Percentiles rank a stretch among this genome's conserved stretches.
These are phyloP conservation scores for Mesoligia furuncula DNA, from an alignment of 2,888 invertebrate species.

Conservation along the genomic window DNA sequence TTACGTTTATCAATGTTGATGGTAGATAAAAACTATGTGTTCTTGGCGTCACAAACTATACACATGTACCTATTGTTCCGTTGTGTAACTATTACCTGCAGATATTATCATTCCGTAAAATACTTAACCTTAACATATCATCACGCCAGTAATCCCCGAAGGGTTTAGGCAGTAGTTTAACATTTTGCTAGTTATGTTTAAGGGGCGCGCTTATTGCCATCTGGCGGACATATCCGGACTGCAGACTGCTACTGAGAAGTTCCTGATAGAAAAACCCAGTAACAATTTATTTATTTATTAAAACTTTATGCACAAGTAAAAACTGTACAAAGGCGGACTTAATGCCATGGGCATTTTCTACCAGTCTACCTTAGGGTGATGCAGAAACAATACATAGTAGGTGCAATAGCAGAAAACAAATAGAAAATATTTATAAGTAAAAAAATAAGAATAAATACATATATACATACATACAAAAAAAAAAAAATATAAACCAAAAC, in stretches of 20 bases:
- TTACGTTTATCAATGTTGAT: constrained; percentile 29
- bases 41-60: constrained; percentile 1
- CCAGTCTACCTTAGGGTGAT: no score
- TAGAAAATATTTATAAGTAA: no score
- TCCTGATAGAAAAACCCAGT: neutral
- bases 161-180: neutral
- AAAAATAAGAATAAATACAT: no score
- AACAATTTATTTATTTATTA: no score
- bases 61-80: neutral
- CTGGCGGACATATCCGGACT: neutral
- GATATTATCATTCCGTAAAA: neutral
- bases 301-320: no score
- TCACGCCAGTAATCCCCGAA: neutral
- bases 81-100: constrained; percentile 2
- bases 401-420: no score
- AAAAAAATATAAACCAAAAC: no score
- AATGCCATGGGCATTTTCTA: no score
- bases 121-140: neutral
- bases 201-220: neutral
- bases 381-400: no score
- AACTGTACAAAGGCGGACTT: no score
- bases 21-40: constrained; percentile 31
- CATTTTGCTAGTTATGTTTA: no score
- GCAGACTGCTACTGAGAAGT: neutral
- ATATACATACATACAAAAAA: no score